These are phyloP conservation scores for human (Homo sapiens) DNA, from an alignment of 2,113 vertebrate genomes.

Conservation along the genomic window GRCh38 chr7:101756001-101756500, in stretches of 20 bases:
- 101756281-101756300: constrained; percentile 71
- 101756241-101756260: constrained; percentile 65
- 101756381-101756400: constrained; percentile 63
- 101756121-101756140: background rate
- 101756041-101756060: background rate
- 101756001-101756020: background rate
- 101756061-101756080: background rate
- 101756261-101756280: constrained; percentile 67
- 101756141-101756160: constrained; percentile 6
- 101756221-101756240: constrained; percentile 62
- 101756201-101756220: background rate
- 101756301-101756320: constrained; percentile 53
- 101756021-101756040: background rate
- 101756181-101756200: background rate
- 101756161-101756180: background rate
- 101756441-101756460: background rate
- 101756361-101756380: constrained; percentile 60
- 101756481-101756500: constrained; percentile 9
- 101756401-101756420: constrained; percentile 17
- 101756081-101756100: background rate
- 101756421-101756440: constrained; percentile 42
- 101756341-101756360: constrained; percentile 55
- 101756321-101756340: constrained; percentile 52
- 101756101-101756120: background rate
- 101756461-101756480: background rate